Conservation (phyloP, 37 sponge, comb jelly and placozoan species). For the Theonella swinhoei region DNA sequence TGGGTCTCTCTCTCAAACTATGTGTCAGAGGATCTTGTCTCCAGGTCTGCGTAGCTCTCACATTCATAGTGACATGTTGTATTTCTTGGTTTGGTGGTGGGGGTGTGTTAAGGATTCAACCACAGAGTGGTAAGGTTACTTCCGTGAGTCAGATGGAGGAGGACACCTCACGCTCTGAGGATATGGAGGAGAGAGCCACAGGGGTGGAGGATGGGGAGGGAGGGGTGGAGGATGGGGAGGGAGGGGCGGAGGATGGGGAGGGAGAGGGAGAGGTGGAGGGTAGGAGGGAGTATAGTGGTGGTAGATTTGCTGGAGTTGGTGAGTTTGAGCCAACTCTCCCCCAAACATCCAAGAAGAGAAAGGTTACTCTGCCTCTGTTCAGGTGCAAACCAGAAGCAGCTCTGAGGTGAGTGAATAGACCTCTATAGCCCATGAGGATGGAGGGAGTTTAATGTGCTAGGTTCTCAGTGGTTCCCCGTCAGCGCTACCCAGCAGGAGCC, state of each 20-base stretch:
- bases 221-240: neutral
- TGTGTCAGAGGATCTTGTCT: slow-evolving; percentile 55
- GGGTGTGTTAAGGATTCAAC: slow-evolving; percentile 44
- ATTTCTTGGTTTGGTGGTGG: neutral
- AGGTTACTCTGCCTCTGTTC: neutral
- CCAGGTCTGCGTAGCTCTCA: slow-evolving; percentile 36
- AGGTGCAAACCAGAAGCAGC: slow-evolving; percentile 28
- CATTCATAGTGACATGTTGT: neutral
- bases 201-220: neutral
- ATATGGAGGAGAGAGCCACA: neutral
- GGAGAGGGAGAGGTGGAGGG: neutral
- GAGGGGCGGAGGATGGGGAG: neutral
- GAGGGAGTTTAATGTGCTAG: slow-evolving; percentile 14
- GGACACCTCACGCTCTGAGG: neutral
- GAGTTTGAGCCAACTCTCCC: slow-evolving; percentile 25
- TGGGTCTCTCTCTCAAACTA: slow-evolving; percentile 85
- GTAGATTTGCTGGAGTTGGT: slow-evolving; percentile 70
- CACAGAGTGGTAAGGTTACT: slow-evolving; percentile 51
- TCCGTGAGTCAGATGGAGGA: slow-evolving; percentile 55
- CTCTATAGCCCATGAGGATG: neutral
- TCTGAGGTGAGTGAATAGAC: slow-evolving; percentile 25
- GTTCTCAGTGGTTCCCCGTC: slow-evolving; percentile 70
- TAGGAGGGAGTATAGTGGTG: slow-evolving; percentile 21
- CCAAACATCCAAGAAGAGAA: neutral
- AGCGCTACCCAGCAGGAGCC: slow-evolving; percentile 69